Base-by-base conservation (phyloP, 2,113 vertebrate genomes). In the Sialia sialis region DNA sequence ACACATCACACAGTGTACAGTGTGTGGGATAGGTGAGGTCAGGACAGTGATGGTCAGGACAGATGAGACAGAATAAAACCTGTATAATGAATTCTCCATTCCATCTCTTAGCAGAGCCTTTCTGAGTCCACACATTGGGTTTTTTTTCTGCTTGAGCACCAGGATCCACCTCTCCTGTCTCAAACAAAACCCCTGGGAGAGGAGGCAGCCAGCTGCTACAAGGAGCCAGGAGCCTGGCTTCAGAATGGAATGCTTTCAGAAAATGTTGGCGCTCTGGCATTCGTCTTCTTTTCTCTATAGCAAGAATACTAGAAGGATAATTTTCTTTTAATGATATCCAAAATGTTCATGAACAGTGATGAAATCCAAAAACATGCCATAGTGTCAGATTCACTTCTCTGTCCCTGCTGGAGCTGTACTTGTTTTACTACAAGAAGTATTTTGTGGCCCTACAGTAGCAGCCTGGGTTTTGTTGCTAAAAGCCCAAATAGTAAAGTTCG, bases 371-470 rank as follows among this genome's bases (percentile, higher is more conserved):
- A 92, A 29, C 67, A 76, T 66, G 93, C 79, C 83, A 36, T 34
- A 79, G 58, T 60, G 75, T 93, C 88, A 89, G 81, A 93, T 95
- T 91, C 84, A 87, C 70, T 78, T 93, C 90, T 64, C 56, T 51
- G 26, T 54, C 58, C 48, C 63, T 86, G n/a, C 74, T 89, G 75
- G 73, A 91, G 11, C 62, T 58, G 16, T 41, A n/a, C 70, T 76
- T 62, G 34, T 68, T 95, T 92, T 79, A 82, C 66, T 79, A 6
- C 51, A 66, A 63, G 87, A 94, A 94, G 54, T 77, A 51, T 76
- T 91, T 77, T 76, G 84, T 87, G 78, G 34, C 87, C 76, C 51
- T 90, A 59, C 70, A 44, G 87, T 91, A 95, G 94, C 78, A 76
- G 59, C 27, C 49, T 51, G 27, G n/a, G n/a, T 73, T 82, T 85